Evolutionary conservation across 2,113 vertebrate species (phyloP).

Genomic region (Spheniscus mendiculus): DNA sequence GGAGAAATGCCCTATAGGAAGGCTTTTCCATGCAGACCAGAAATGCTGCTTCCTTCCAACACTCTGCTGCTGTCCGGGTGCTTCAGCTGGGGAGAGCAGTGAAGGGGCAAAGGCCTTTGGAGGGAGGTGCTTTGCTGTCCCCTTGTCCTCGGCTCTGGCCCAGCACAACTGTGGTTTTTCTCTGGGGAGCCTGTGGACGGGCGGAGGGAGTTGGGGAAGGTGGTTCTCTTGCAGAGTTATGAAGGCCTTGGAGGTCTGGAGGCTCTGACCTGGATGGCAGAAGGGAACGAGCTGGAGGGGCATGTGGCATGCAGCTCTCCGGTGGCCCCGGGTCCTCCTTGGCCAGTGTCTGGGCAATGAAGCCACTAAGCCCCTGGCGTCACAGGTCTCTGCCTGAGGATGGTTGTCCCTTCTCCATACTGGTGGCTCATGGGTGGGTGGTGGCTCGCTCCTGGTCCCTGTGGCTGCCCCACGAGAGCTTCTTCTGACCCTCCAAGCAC

Average conservation of each 20-base stretch:
- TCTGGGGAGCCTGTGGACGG: background rate
- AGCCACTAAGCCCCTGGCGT: background rate
- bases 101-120: background rate
- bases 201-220: background rate
- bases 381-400: background rate
- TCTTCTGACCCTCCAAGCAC: background rate
- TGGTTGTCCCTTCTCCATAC: background rate
- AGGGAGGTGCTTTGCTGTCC: background rate
- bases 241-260: constrained; percentile 30
- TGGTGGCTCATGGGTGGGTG: background rate
- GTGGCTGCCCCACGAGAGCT: background rate
- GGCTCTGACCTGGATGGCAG: background rate
- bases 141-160: background rate
- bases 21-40: background rate
- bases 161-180: background rate
- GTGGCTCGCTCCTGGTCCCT: background rate
- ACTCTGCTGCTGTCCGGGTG: background rate
- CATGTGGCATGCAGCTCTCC: fast-evolving
- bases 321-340: background rate
- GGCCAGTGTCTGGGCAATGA: background rate
- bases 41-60: background rate
- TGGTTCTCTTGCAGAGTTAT: background rate
- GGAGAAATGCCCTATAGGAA: background rate
- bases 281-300: background rate
- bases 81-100: background rate